Evolutionary conservation across 2,113 vertebrate genomes (phyloP), one percentile per base, ranked within the genome.

Genomic region (Hippocampus barbouri): DNA sequence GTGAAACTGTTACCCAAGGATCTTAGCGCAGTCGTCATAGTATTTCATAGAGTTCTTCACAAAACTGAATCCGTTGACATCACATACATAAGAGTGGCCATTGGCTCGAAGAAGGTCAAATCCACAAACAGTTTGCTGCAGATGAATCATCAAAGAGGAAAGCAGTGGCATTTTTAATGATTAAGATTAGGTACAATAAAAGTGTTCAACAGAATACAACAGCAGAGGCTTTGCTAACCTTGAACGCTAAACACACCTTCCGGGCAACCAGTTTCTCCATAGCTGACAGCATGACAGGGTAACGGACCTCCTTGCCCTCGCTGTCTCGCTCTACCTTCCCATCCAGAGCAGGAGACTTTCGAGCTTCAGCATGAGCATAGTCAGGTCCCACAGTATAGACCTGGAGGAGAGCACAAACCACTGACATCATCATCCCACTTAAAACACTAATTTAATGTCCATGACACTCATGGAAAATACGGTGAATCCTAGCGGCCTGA

Each of bases 41-140:
- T 99, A 99, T 87, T 99, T 99, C 97, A 99, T 99, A 0, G 97
- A 99, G 87, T 99, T 99, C 93, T 99, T 99, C 84, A 99, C 97
- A 61, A 99, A 99, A 76, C 97, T 99, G 91, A 99, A 99, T 62
- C 97, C 97, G 0, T 99, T 99, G 83, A 99, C 97, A 0, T 99
- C 97, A 0, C 97, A 99, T 53, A 99, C 97, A 12, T 95, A 99
- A 0, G 97, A 99, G 87, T 98, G 97, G 38, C 97, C 97, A 0
- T 97, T 99, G 54, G 97, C 97, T 69, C 97, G 91, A 70, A 99
- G 94, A 7, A 99, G 95, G 87, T 99, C 97, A 9, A 99, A 99
- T 23, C 97, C 97, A 9, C 97, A 99, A 11, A 99, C 97, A 0
- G 97, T 99, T 97, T 99, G 97, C 97, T 99, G 91, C n/a, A 40